Evolutionary conservation across 2,888 invertebrate species (phyloP).

Genomic region (Drosophila histrio): DNA sequence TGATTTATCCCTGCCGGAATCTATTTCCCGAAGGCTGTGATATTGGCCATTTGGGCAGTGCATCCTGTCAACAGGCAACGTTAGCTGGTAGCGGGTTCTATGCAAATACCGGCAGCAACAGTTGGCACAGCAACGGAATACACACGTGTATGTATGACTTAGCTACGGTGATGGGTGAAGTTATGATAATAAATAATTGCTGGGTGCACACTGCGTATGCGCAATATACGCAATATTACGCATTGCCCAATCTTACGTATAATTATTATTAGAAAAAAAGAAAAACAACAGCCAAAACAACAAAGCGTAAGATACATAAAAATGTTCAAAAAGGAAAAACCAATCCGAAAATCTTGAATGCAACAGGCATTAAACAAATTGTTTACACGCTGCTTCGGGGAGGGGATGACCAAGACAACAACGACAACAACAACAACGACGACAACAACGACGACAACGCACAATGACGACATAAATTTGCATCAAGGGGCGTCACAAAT

Average conservation of each 20-base stretch:
- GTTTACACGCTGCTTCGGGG: slow-evolving; percentile 17
- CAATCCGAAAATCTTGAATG: slow-evolving; percentile 17
- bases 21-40: slow-evolving; percentile 81
- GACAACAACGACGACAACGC: slow-evolving; percentile 22
- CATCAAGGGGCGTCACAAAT: slow-evolving; percentile 34
- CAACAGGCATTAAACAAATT: slow-evolving; percentile 45
- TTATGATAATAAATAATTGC: slow-evolving; percentile 34
- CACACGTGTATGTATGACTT: slow-evolving; percentile 61
- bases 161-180: slow-evolving; percentile 36
- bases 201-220: slow-evolving; percentile 59
- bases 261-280: slow-evolving; percentile 23
- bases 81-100: slow-evolving; percentile 14
- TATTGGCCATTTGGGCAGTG: slow-evolving; percentile 71
- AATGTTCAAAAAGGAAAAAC: not conserved
- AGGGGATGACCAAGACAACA: not conserved
- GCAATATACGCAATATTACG: slow-evolving; percentile 50
- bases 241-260: slow-evolving; percentile 31
- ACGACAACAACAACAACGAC: not conserved
- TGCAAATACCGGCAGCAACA: slow-evolving; percentile 26
- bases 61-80: slow-evolving; percentile 27
- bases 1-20: slow-evolving; percentile 81
- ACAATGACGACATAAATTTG: slow-evolving; percentile 75
- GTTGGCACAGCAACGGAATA: slow-evolving; percentile 63
- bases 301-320: not conserved
- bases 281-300: not conserved